Evolutionary conservation across 30 jellyfish, hydroid and myxozoan species (phyloP), one percentile per base, ranked within the genome.

Genomic region (Aurelia aurita complex sp. Pacific): DNA sequence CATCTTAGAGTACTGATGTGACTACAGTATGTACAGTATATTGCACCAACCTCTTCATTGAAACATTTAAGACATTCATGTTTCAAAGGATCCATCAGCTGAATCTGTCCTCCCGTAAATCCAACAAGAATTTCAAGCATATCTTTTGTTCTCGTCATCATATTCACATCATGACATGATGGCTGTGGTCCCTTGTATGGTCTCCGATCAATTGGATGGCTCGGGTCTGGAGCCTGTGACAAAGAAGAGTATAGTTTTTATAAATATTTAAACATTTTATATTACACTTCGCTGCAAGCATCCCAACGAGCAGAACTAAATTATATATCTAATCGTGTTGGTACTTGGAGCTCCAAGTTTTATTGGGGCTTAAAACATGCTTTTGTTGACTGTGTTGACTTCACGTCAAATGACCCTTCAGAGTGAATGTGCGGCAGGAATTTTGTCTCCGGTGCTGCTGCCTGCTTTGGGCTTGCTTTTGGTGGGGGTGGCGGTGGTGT

Each of bases 141-240:
- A 42, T 90, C 90, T 1, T 90, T 85, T 52, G 86, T 81, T 53
- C 97, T 85, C 35, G 98, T 94, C 96, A 88, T 88, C 83, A 78
- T 35, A 68, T 94, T 94, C 19, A 94, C 86, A 75, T 94, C 98
- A 74, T 94, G 98, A 68, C 98, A 94, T 60, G 97, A 89, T 59
- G 98, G 98, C 64, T 88, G 97, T 10, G 98, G 97, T 11, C 98
- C 98, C 80, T 94, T 94, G 85, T 94, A 94, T 52, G 98, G 86
- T 36, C 98, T 59, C 65, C 98, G 71, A 80, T 94, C 98, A 38
- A 94, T 77, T 2, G 98, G 98, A 33, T 81, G 94, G 66, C 88
- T 73, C 16, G 91, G 90, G 61, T 94, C 98, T 8, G 98, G 97
- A 2, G 98, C 98, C 98, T 94, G 62, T 43, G 57, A 46, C 57